Base-by-base conservation (phyloP, 2,888 invertebrate species). In the Dromius quadrimaculatus region DNA sequence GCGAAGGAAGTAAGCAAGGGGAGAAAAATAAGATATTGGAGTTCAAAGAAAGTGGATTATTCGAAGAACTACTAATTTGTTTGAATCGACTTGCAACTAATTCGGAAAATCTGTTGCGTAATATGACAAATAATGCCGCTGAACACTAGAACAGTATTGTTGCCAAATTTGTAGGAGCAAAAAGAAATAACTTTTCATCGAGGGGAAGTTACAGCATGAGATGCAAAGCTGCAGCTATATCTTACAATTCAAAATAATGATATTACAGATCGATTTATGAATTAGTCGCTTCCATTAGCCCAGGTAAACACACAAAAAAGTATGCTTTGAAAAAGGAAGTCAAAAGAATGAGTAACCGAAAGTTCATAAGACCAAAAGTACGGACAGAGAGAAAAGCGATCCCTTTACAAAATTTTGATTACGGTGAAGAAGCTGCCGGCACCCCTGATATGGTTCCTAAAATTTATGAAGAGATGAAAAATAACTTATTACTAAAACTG, bases 291-390 rank as follows among this genome's bases (percentile, higher is more conserved):
- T 9, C 9, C 2, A 32, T 22, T 2, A 59, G 59, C 34, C 59
- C 59, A 5, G 59, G 59, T n/a, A 59, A 59, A 59, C 17, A 59
- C 13, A 32, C 34, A 13, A 59, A 28, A 59, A 59, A 59, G 34
- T 59, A n/a, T 15, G 22, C 22, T 5, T 22, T 54, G 6, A 54
- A 54, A 23, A 17, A 54, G 6, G 28, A 17, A 6, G 28, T 2
- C 4, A 54, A 23, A 17, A 2, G 28, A 5, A 8, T 19, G n/a
- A 47, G 5, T 17, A 47, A 47, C n/a, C 3, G 2, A 38, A 38
- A n/a, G 4, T 6, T 6, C n/a, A 38, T 2, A 38, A 38, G n/a
- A 38, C 3, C 3, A 2, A 38, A 13, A 2, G 3, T 3, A 2
- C 3, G n/a, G n/a, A 2, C 5, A 9, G 38, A 6, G 13, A 38